Percentiles rank a stretch among this genome's conserved stretches.
phyloP scores from a whole-genome alignment of 53 echinoderm and acorn worm species.

The Crossaster papposus region DNA sequence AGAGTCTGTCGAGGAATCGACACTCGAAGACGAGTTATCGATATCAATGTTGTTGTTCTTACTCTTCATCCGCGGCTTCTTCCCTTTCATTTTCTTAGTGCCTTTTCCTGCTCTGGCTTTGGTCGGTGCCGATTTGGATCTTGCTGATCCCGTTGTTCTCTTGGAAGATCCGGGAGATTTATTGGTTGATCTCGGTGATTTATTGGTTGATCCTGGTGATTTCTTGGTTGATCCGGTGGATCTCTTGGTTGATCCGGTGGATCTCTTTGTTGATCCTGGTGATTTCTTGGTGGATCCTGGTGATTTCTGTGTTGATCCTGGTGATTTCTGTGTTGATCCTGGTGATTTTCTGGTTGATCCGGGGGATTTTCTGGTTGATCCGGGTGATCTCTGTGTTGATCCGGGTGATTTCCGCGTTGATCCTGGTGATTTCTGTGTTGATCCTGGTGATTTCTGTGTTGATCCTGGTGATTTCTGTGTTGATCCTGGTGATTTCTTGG shows the following conservation, averaged over 20 bases:
- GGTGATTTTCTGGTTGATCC: constrained; percentile 17
- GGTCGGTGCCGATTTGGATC: constrained; percentile 7
- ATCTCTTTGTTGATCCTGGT: not conserved
- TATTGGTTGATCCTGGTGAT: constrained; percentile 17
- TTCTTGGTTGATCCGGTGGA: constrained; percentile 42
- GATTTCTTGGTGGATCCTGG: not conserved
- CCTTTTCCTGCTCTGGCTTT: not conserved
- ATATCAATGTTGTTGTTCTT: constrained; percentile 57
- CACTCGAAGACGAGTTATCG: constrained; percentile 2
- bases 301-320: constrained; percentile 15
- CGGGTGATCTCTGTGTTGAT: constrained; percentile 23
- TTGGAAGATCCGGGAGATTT: constrained; percentile 26
- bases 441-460: constrained; percentile 34
- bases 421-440: constrained; percentile 37
- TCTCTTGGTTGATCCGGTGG: not conserved
- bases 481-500: constrained; percentile 41
- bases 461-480: constrained; percentile 26
- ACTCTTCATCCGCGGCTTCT: constrained; percentile 56
- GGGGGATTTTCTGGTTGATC: constrained; percentile 8
- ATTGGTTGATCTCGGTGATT: constrained; percentile 24
- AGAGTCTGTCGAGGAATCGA: constrained; percentile 18
- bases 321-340: not conserved
- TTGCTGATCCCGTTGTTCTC: not conserved
- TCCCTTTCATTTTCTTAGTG: constrained; percentile 13
- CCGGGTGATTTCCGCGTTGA: constrained; percentile 52